These are phyloP conservation scores for Alethe diademata DNA, from an alignment of 2,113 vertebrate species.

Conservation along the genomic window DNA sequence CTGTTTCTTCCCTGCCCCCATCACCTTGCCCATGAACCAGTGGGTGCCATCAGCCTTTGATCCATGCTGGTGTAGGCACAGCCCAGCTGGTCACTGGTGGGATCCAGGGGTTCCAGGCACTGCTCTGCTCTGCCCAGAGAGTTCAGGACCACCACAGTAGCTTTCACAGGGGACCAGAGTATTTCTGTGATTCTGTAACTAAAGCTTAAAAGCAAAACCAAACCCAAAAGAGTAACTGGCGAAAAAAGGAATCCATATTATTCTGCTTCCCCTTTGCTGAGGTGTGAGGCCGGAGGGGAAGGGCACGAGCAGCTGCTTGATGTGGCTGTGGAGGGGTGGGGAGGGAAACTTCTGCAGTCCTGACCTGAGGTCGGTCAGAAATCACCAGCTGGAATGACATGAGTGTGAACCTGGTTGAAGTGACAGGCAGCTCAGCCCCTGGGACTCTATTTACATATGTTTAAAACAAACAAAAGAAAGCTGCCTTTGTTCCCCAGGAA, in stretches of 20 bases:
- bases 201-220: background rate
- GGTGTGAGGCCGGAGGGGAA: background rate
- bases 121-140: background rate
- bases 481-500: slow-evolving; percentile 46
- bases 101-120: background rate
- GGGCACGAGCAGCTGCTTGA: background rate
- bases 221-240: background rate
- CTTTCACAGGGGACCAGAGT: background rate
- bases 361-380: background rate
- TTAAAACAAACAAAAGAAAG: slow-evolving; percentile 45
- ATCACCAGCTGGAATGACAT: slow-evolving; percentile 1
- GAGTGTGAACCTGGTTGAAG: background rate
- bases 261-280: background rate
- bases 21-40: background rate
- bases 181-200: background rate
- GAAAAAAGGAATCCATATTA: accelerated
- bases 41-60: background rate
- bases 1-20: background rate
- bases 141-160: accelerated
- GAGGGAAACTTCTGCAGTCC: background rate
- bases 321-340: background rate
- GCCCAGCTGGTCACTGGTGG: background rate
- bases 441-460: slow-evolving; percentile 48
- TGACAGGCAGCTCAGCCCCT: slow-evolving; percentile 36
- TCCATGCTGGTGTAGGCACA: background rate